phyloP scores from a whole-genome alignment of 92 coral and sea anemone genomes.

The Palythoa heliodiscus region DNA sequence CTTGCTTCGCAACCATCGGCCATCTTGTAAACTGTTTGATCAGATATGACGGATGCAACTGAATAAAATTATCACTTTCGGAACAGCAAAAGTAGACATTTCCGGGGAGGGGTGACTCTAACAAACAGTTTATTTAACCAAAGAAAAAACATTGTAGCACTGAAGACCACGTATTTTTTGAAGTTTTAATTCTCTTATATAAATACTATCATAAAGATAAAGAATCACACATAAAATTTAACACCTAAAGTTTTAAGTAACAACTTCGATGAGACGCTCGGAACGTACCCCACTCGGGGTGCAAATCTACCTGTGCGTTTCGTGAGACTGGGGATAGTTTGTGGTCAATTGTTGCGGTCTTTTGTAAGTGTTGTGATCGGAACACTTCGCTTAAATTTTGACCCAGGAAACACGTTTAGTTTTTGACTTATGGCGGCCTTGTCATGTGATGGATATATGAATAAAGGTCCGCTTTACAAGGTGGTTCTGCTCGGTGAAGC shows the following conservation, averaged over 20 bases:
- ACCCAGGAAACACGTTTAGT: not conserved
- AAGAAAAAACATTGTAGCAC: not conserved
- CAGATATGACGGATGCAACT: not conserved
- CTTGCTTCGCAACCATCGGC: not conserved
- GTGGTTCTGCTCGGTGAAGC: conserved; percentile 90
- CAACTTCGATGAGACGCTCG: not conserved
- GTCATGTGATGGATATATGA: conserved; percentile 47
- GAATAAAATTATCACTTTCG: not conserved
- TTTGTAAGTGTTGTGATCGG: no score
- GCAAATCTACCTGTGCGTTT: not conserved
- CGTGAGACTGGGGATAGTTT: not conserved
- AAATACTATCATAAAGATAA: not conserved
- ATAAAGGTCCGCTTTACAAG: conserved; percentile 87
- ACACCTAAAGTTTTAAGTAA: not conserved
- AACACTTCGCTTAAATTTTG: not conserved
- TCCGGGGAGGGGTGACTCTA: not conserved
- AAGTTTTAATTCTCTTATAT: not conserved
- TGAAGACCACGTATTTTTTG: not conserved
- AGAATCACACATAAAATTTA: not conserved
- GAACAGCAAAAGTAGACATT: not conserved
- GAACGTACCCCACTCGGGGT: not conserved
- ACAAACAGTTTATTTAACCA: not conserved
- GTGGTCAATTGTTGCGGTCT: no score
- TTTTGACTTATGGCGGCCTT: conserved; percentile 64
- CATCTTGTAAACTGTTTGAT: conserved; percentile 24